These are phyloP conservation scores for Venturia canescens DNA, from an alignment of 1,140 invertebrate genomes.

Conservation along the genomic window DNA sequence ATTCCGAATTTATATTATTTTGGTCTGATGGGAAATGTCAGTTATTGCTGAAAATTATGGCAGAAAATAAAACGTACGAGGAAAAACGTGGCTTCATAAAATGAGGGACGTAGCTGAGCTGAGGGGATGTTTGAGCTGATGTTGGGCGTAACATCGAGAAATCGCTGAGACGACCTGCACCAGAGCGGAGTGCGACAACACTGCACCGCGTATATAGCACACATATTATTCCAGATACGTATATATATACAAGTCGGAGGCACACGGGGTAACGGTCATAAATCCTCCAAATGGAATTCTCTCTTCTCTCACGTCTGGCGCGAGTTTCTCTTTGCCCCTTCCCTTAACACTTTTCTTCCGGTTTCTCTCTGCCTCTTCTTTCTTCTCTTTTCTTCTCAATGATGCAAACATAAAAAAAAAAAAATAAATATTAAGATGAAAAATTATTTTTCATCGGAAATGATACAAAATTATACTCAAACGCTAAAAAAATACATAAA, in stretches of 20 bases:
- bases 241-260: not conserved
- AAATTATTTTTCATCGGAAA: too few species aligned
- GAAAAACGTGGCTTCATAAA: not conserved
- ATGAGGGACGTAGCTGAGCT: not conserved
- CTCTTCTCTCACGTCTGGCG: slow-evolving; percentile 42
- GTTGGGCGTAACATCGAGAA: slow-evolving; percentile 32
- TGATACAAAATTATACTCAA: too few species aligned
- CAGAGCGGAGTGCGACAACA: slow-evolving; percentile 18
- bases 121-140: slow-evolving; percentile 12
- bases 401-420: too few species aligned
- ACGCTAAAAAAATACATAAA: too few species aligned
- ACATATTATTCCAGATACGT: not conserved
- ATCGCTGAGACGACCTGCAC: slow-evolving; percentile 32
- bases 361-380: slow-evolving; percentile 20
- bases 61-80: not conserved
- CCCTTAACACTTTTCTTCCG: slow-evolving; percentile 26
- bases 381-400: not conserved
- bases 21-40: not conserved
- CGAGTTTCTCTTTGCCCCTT: slow-evolving; percentile 10
- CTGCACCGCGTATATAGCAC: slow-evolving; percentile 15
- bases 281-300: slow-evolving; percentile 66
- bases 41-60: not conserved
- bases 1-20: not conserved
- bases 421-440: too few species aligned
- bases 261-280: slow-evolving; percentile 56